Percentiles rank a stretch among this genome's conserved stretches.
These are phyloP conservation scores for Pangasius krempfi DNA, from an alignment of 2,797 vertebrate genomes.

Conservation along the genomic window DNA sequence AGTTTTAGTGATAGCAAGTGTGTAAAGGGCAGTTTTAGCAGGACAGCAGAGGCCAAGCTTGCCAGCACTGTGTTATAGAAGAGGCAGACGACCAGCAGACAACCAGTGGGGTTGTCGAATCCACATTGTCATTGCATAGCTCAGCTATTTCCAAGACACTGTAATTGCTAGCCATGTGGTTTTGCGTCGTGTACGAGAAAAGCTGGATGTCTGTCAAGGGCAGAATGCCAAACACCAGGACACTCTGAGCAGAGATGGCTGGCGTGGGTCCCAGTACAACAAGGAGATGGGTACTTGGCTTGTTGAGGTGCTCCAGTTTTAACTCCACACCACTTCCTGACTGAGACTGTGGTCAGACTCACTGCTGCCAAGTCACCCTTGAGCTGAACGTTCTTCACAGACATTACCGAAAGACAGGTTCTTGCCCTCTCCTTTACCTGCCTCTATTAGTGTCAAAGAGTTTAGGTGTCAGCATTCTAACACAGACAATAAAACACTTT, in stretches of 20 bases:
- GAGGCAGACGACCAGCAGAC: slow-evolving; percentile 34
- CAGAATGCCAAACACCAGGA: slow-evolving; percentile 51
- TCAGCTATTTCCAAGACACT: slow-evolving; percentile 66
- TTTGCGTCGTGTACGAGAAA: slow-evolving; percentile 61
- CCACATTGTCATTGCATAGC: slow-evolving; percentile 59
- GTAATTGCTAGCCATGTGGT: slow-evolving; percentile 71
- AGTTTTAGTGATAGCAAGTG: slow-evolving; percentile 31
- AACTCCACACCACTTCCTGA: slow-evolving; percentile 66
- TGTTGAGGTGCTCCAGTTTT: slow-evolving; percentile 61
- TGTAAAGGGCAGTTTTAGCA: slow-evolving; percentile 47
- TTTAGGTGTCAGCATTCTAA: not conserved
- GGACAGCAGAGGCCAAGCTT: slow-evolving; percentile 12
- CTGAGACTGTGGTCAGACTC: slow-evolving; percentile 61
- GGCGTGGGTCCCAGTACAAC: slow-evolving; percentile 34
- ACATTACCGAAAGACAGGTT: slow-evolving; percentile 29
- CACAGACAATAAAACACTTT: not conserved
- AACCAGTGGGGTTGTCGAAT: slow-evolving; percentile 61
- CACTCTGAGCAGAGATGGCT: slow-evolving; percentile 31
- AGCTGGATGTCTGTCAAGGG: slow-evolving; percentile 59
- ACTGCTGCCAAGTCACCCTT: slow-evolving; percentile 57
- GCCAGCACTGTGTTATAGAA: slow-evolving; percentile 64
- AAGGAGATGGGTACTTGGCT: slow-evolving; percentile 46
- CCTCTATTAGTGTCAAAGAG: not conserved
- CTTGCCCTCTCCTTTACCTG: not conserved
- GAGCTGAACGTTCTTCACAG: slow-evolving; percentile 56